phyloP scores from a whole-genome alignment of 64 coral and sea anemone genomes.

The Stichodactyla mertensii region DNA sequence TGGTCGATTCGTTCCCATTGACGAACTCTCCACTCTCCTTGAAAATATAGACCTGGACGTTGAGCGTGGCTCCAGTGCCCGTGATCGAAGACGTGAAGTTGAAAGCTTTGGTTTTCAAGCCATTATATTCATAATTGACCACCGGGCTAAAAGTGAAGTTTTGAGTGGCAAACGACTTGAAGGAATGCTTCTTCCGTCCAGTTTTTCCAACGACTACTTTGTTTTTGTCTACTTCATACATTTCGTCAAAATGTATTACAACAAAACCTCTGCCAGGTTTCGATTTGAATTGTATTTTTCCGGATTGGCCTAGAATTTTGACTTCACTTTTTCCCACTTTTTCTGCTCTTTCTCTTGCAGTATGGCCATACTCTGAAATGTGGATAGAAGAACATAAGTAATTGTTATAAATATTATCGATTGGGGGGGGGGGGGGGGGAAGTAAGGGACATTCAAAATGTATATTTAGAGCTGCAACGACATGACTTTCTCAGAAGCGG shows the following conservation, averaged over 20 bases:
- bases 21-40: not conserved
- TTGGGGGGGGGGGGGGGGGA: no score
- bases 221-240: not conserved
- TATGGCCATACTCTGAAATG: not conserved
- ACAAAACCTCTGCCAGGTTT: not conserved
- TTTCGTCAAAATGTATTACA: not conserved
- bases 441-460: no score
- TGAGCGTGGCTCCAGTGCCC: not conserved
- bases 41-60: conserved; percentile 20
- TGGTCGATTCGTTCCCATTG: conserved; percentile 26
- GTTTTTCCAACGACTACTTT: not conserved
- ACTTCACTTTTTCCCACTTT: not conserved
- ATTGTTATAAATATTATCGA: no score
- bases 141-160: not conserved
- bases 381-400: no score
- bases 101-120: conserved; percentile 15
- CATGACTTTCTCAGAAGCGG: no score
- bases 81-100: not conserved
- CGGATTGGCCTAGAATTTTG: not conserved
- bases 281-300: not conserved
- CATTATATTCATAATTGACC: not conserved
- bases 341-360: not conserved
- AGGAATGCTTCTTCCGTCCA: not conserved
- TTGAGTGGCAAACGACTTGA: not conserved
- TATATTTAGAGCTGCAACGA: no score